A percentile compares a stretch with the other conserved stretches of the same genome.
Conservation (phyloP, 1,140 invertebrate genomes). For the Cotesia chilonis region DNA sequence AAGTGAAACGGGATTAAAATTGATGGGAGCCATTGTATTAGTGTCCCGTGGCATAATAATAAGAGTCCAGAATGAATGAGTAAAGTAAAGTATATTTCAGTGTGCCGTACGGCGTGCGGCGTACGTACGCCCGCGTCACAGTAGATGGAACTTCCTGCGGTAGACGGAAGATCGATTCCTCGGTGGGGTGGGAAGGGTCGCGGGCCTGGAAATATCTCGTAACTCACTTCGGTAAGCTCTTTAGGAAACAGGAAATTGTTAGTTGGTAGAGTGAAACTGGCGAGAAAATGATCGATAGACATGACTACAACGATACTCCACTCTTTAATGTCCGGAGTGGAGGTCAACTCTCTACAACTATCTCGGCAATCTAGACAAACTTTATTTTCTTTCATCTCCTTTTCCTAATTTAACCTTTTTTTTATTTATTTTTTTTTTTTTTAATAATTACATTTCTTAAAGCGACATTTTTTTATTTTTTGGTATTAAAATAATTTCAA, state of each 20-base stretch:
- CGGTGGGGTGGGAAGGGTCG: slow-evolving; percentile 6
- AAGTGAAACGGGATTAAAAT: slow-evolving; percentile 29
- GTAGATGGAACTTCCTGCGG: slow-evolving; percentile 51
- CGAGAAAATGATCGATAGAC: slow-evolving; percentile 57
- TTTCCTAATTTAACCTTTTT: background rate
- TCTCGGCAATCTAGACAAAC: background rate
- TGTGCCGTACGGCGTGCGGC: background rate
- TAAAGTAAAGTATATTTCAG: slow-evolving; percentile 21
- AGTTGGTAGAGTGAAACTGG: slow-evolving; percentile 53
- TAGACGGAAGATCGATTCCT: slow-evolving; percentile 57
- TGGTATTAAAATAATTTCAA: too few species aligned
- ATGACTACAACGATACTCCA: slow-evolving; percentile 47
- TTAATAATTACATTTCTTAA: background rate
- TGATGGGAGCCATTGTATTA: slow-evolving; percentile 28
- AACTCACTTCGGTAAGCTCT: slow-evolving; percentile 63
- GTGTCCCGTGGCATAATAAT: background rate
- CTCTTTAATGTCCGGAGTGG: slow-evolving; percentile 12
- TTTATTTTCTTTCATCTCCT: background rate
- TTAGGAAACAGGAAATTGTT: slow-evolving; percentile 65
- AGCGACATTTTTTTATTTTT: too few species aligned
- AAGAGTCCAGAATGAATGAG: slow-evolving; percentile 34
- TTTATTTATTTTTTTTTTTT: too few species aligned
- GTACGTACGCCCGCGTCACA: slow-evolving; percentile 34
- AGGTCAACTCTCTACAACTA: slow-evolving; percentile 7
- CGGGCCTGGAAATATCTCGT: slow-evolving; percentile 56